phyloP scores from a whole-genome alignment of 1,140 invertebrate genomes.

The Tribolium madens region DNA sequence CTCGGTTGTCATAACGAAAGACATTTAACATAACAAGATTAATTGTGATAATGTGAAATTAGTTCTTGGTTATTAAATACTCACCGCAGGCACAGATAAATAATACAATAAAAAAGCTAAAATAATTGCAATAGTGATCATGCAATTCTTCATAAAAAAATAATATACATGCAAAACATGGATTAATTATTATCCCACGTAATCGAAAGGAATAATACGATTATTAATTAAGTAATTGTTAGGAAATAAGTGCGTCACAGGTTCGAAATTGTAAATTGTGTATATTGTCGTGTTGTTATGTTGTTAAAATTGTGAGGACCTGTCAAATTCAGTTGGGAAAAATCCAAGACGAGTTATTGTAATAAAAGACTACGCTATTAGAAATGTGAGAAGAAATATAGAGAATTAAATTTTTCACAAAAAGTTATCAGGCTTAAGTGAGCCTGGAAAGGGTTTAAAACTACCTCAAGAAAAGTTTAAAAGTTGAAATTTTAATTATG shows the following conservation, averaged over 20 bases:
- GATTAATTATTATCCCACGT: not conserved
- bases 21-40: not conserved
- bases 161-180: conserved; percentile 1
- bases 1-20: not conserved
- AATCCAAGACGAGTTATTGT: too few relatives aligned
- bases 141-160: conserved; percentile 3
- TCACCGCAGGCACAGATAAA: conserved; percentile 14
- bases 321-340: too few relatives aligned
- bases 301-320: too few relatives aligned
- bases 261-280: not conserved
- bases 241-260: not conserved
- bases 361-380: too few relatives aligned
- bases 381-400: too few relatives aligned
- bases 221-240: not conserved
- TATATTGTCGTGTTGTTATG: too few relatives aligned
- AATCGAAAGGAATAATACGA: not conserved
- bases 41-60: conserved; percentile 16
- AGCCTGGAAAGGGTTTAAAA: too few relatives aligned
- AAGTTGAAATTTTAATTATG: too few relatives aligned
- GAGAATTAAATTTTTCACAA: too few relatives aligned
- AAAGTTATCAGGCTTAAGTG: too few relatives aligned
- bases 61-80: conserved; percentile 27
- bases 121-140: conserved; percentile 31
- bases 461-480: too few relatives aligned
- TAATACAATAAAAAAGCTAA: conserved; percentile 21